phyloP scores from a whole-genome alignment of 2,797 vertebrate genomes.

The Danio tinwini region DNA sequence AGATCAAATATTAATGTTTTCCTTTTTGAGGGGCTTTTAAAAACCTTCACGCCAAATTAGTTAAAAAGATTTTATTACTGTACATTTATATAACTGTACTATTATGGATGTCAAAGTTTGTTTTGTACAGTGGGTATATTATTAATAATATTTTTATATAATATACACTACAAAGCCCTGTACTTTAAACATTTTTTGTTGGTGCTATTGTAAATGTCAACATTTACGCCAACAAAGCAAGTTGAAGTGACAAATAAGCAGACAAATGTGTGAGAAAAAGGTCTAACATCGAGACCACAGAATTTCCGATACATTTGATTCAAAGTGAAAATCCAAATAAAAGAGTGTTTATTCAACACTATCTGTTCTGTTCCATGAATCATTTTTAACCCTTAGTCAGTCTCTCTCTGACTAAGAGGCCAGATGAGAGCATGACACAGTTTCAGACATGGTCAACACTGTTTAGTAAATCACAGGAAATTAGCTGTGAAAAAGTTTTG shows the following conservation, averaged over 20 bases:
- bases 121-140: too few species aligned
- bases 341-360: constrained; percentile 40
- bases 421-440: constrained; percentile 28
- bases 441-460: background rate
- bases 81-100: too few species aligned
- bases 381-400: constrained; percentile 1
- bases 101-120: too few species aligned
- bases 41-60: too few species aligned
- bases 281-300: background rate
- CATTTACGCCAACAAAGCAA: background rate
- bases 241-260: background rate
- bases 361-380: constrained; percentile 33
- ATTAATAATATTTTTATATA: too few species aligned
- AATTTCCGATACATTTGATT: constrained; percentile 13
- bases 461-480: constrained; percentile 34
- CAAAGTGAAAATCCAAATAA: constrained; percentile 34
- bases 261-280: constrained; percentile 12
- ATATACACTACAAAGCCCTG: too few species aligned
- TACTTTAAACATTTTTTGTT: background rate
- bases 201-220: background rate
- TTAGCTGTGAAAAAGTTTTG: constrained; percentile 9
- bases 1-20: too few species aligned
- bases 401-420: constrained; percentile 36
- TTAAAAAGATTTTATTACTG: too few species aligned
- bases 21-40: too few species aligned